Evolutionary conservation across 37 sponge, comb jelly and placozoan genomes (phyloP).

Genomic region (Eunapius fragilis): DNA sequence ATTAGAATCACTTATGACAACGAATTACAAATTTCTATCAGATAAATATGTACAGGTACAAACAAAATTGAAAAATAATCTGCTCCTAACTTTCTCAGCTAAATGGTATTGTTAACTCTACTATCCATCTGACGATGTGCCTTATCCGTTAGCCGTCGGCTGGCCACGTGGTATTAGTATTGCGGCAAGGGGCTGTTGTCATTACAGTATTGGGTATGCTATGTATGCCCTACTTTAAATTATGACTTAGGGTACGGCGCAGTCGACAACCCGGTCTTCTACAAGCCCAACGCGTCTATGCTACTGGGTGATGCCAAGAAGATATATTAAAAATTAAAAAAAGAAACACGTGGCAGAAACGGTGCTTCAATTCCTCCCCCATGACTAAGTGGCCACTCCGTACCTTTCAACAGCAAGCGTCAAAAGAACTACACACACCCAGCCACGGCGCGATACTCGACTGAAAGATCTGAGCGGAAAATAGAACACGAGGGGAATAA

Average conservation of each 20-base stretch:
- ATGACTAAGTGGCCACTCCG: background rate
- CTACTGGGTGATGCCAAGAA: too few species aligned
- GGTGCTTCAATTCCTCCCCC: too few species aligned
- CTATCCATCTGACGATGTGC: conserved; percentile 45
- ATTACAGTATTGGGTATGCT: background rate
- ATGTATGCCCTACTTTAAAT: too few species aligned
- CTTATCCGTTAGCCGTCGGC: conserved; percentile 72
- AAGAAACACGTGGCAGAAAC: background rate
- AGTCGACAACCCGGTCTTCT: too few species aligned
- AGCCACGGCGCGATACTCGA: background rate
- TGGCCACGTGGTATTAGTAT: conserved; percentile 96
- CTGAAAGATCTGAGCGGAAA: background rate
- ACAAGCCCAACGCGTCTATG: background rate
- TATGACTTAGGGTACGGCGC: too few species aligned
- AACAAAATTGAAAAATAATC: background rate
- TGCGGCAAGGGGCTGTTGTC: conserved; percentile 64
- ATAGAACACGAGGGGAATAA: background rate
- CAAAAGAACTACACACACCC: background rate
- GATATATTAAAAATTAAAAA: too few species aligned
- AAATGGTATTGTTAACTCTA: background rate
- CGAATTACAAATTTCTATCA: background rate
- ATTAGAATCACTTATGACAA: background rate
- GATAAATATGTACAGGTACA: background rate
- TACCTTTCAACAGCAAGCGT: background rate
- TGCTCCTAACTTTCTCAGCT: background rate